Evolutionary conservation across 2,888 invertebrate species (phyloP), one percentile per base, ranked within the genome.

Genomic region (Ophonus ardosiacus): DNA sequence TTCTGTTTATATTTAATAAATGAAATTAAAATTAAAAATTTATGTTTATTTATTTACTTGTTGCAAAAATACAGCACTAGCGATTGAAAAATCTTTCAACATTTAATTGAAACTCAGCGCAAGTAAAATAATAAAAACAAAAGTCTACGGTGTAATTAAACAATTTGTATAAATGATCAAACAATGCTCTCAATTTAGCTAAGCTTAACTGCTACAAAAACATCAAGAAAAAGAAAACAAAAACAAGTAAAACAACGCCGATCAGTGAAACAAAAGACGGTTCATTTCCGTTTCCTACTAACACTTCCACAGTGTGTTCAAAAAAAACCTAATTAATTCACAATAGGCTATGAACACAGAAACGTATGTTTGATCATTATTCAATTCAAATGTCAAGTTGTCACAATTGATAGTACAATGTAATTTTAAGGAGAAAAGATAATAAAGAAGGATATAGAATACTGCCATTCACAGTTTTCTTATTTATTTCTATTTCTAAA

Each of bases 251-350:
- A 80, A 61, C 61, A 68, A 31, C 68, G 61, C 15, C 59, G 31
- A 40, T 80, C 79, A 59, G 38, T 78, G 61, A 59, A 80, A 80
- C 59, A 80, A 80, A 59, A 61, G 59, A 61, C 57, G 57, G 15
- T 80, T 80, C 59, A 59, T 61, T 61, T 80, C 59, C 57, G 56
- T 57, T 61, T 78, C 38, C 61, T 59, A 38, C 17, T 61, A 61
- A 61, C 79, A 61, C 59, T 80, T 80, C 15, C 15, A 81, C 21
- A 31, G n/a, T n/a, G n/a, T n/a, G n/a, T n/a, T n/a, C n/a, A n/a
- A n/a, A n/a, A n/a, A n/a, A n/a, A n/a, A n/a, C n/a, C n/a, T n/a
- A n/a, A n/a, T n/a, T n/a, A n/a, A n/a, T n/a, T n/a, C n/a, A n/a
- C n/a, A n/a, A n/a, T n/a, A n/a, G n/a, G n/a, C n/a, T n/a, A n/a